These are phyloP conservation scores for Tachina grossa DNA, from an alignment of 2,888 invertebrate species.

Conservation along the genomic window DNA sequence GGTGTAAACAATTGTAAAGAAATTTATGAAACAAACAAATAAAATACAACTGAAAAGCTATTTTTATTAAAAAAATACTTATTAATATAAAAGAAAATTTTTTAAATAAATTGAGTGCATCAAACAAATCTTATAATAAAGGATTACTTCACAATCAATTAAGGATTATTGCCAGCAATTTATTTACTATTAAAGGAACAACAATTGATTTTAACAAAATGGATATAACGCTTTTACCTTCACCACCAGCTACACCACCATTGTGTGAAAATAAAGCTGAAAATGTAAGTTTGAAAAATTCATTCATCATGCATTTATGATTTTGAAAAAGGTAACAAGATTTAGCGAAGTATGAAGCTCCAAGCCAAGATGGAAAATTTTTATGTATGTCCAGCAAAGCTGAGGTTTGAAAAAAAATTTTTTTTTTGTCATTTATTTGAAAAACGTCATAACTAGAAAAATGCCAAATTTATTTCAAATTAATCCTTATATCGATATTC, in stretches of 20 bases:
- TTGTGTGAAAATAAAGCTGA: constrained; percentile 83
- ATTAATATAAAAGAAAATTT: constrained; percentile 29
- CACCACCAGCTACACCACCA: constrained; percentile 89
- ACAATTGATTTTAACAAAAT: constrained; percentile 74
- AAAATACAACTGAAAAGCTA: constrained; percentile 32
- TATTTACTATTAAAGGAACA: constrained; percentile 54
- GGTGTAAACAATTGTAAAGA: neutral
- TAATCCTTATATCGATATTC: too few relatives aligned
- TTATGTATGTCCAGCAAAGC: too few relatives aligned
- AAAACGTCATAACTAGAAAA: too few relatives aligned
- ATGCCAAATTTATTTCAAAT: too few relatives aligned
- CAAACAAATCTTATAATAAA: constrained; percentile 50
- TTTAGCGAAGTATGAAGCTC: neutral
- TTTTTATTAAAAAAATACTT: neutral
- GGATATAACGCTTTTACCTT: constrained; percentile 84
- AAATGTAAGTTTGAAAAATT: constrained; percentile 79
- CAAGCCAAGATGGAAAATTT: too few relatives aligned
- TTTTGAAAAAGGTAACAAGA: constrained; percentile 4
- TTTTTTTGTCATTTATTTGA: too few relatives aligned
- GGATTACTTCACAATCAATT: constrained; percentile 52
- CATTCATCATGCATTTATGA: neutral
- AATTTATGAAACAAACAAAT: constrained; percentile 13
- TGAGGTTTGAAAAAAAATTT: too few relatives aligned
- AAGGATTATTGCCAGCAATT: constrained; percentile 61
- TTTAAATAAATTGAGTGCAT: constrained; percentile 37